A percentile compares a stretch with the other conserved stretches of the same genome.
phyloP scores from a whole-genome alignment of 1,140 invertebrate genomes.

The Belonocnema kinseyi region DNA sequence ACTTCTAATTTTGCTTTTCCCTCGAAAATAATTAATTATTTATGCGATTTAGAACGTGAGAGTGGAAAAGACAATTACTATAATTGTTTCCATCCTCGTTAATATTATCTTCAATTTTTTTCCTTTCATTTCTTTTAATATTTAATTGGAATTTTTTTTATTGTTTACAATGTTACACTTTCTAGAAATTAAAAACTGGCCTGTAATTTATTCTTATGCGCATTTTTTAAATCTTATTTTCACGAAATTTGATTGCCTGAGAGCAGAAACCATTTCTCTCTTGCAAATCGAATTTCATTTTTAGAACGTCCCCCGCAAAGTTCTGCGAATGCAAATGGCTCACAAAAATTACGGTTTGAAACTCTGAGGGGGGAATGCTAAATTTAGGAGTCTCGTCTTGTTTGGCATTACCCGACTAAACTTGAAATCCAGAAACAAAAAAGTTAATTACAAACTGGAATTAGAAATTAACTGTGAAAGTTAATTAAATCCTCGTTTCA shows the following conservation, averaged over 20 bases:
- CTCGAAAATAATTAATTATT: no score
- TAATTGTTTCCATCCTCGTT: no score
- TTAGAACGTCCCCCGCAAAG: conserved; percentile 25
- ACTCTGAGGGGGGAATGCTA: neutral
- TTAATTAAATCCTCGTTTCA: neutral
- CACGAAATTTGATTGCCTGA: neutral
- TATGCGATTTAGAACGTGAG: no score
- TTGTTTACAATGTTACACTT: no score
- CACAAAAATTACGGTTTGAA: neutral
- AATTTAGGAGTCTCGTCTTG: neutral
- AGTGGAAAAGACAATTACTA: no score
- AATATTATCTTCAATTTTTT: no score
- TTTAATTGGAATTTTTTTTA: no score
- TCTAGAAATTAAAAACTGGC: no score
- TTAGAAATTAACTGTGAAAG: neutral
- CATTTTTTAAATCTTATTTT: neutral
- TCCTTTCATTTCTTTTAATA: no score
- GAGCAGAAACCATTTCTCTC: neutral
- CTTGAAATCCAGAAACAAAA: no score
- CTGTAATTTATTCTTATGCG: no score
- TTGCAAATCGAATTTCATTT: conserved; percentile 24
- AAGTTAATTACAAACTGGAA: neutral
- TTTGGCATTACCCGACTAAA: neutral
- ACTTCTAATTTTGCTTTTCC: no score
- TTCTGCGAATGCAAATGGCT: conserved; percentile 5